phyloP scores from a whole-genome alignment of 2,888 invertebrate genomes.

The Aleiodes alternator region DNA sequence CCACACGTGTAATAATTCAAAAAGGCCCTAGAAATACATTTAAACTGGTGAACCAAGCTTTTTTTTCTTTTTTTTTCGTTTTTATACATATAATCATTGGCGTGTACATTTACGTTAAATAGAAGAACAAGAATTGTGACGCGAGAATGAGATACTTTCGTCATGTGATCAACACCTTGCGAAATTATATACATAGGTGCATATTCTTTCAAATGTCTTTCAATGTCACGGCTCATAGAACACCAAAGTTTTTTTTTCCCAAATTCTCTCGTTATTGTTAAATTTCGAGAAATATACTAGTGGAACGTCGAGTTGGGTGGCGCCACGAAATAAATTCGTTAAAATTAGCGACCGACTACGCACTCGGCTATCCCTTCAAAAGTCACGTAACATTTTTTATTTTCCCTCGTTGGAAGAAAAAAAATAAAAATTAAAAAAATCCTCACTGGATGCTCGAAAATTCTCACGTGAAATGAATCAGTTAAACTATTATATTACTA shows the following conservation, averaged over 20 bases:
- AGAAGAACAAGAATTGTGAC: slow-evolving; percentile 38
- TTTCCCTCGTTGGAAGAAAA: no score
- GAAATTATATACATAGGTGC: slow-evolving; percentile 16
- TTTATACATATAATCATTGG: neutral
- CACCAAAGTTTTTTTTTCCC: neutral
- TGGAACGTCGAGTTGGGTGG: slow-evolving; percentile 56
- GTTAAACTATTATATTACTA: neutral
- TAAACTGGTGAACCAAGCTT: neutral
- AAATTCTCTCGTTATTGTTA: slow-evolving; percentile 17
- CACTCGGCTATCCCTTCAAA: slow-evolving; percentile 10
- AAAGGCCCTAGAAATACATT: slow-evolving; percentile 40
- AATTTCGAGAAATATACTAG: slow-evolving; percentile 39
- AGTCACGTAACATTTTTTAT: slow-evolving; percentile 25
- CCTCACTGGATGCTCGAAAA: neutral
- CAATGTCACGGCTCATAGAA: neutral
- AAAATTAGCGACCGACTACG: slow-evolving; percentile 56
- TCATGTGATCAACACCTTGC: slow-evolving; percentile 33
- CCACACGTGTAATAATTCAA: slow-evolving; percentile 33
- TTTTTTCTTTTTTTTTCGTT: neutral
- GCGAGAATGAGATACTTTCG: slow-evolving; percentile 36
- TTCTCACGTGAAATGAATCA: neutral
- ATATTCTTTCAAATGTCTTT: neutral
- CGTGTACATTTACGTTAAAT: neutral
- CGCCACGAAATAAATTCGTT: slow-evolving; percentile 49
- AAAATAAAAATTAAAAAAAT: no score